Evolutionary conservation across 2,113 vertebrate genomes (phyloP).

Genomic region (Oncorhynchus mykiss): DNA sequence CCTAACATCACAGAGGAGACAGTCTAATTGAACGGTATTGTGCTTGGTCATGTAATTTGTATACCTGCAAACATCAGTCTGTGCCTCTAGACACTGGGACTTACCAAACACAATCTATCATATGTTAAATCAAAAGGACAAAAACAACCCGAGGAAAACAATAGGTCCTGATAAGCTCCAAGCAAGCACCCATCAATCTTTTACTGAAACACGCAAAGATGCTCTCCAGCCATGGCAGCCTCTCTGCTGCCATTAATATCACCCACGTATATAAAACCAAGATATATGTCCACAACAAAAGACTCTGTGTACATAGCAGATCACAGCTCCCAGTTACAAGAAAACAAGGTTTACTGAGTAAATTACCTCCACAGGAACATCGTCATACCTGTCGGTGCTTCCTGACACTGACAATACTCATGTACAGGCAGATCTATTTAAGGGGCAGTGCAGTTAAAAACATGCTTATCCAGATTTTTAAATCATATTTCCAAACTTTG

Average conservation of each 20-base stretch:
- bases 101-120: neutral
- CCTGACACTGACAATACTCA: neutral
- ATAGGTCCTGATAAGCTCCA: conserved; percentile 1
- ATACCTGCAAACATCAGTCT: neutral
- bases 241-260: conserved; percentile 13
- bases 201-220: conserved; percentile 2
- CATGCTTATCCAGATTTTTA: neutral
- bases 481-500: neutral
- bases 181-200: neutral
- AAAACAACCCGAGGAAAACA: neutral
- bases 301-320: conserved; percentile 14
- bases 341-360: conserved; percentile 2
- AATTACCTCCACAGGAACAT: neutral
- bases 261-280: conserved; percentile 8
- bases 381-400: neutral
- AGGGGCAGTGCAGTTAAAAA: too few relatives aligned
- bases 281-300: conserved; percentile 18
- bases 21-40: neutral
- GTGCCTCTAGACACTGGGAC: neutral
- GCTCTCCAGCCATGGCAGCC: neutral
- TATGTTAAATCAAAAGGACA: conserved; percentile 1
- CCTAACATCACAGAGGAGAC: neutral
- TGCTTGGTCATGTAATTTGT: neutral
- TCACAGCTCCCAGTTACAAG: conserved; percentile 17
- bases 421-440: neutral